Evolutionary conservation across 2,888 invertebrate genomes (phyloP), one percentile per base, ranked within the genome.

Genomic region (Syritta pipiens): DNA sequence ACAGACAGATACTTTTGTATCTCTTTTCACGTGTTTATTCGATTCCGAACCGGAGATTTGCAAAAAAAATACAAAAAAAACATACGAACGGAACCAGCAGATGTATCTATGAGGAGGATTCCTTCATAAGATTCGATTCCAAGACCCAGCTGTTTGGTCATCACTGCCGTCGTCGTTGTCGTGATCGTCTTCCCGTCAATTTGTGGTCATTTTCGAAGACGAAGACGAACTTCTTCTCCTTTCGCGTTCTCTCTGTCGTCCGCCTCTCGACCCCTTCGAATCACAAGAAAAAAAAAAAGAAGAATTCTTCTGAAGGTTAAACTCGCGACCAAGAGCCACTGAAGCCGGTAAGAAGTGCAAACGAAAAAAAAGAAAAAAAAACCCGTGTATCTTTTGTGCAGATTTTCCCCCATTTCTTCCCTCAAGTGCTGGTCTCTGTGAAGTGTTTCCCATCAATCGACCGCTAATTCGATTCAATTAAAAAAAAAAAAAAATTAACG

Each of bases 321-420:
- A 42, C 37, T 44, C 67, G 59, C 59, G 44, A 57, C 40, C 46
- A 60, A 55, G 57, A 37, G 46, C 42, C 49, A 76, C n/a, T n/a
- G n/a, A 75, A 69, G 71, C 76, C 76, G 76, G 76, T 71, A 71
- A 63, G 22, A 71, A 71, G 62, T 32, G 30, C 14, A 62, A 53
- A 53, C 37, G 55, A 48, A 53, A 20, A 20, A 12, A 30, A 40
- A 10, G n/a, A 12, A 24, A 46, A 55, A 48, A 37, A 46, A 57
- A 57, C n/a, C 37, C 46, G 55, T 68, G 75, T 57, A 48, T 49
- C 48, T 53, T 63, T 30, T 32, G 46, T 46, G 53, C 30, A 20
- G 42, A 55, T 42, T 63, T 30, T 26, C n/a, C n/a, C 42, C 42
- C 19, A 42, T 53, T 40, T 49, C 20, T 51, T 53, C 9, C 32